Evolutionary conservation across 30 jellyfish, hydroid and myxozoan genomes (phyloP).

Genomic region (Turritopsis rubra): DNA sequence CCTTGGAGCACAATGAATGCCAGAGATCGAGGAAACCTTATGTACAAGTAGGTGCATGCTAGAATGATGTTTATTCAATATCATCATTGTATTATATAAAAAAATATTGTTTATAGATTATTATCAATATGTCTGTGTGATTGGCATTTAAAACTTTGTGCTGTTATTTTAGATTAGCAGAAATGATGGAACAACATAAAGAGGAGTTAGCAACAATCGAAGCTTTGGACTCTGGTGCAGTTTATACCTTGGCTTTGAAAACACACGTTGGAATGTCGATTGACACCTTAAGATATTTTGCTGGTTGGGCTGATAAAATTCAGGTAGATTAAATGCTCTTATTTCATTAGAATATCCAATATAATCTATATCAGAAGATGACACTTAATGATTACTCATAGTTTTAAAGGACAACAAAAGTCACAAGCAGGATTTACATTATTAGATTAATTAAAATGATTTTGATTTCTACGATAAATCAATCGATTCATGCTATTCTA

Average conservation of each 20-base stretch:
- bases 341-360: neutral
- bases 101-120: no score
- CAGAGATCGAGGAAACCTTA: slow-evolving; percentile 92
- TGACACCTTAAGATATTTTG: slow-evolving; percentile 85
- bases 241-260: slow-evolving; percentile 88
- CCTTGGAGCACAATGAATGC: slow-evolving; percentile 99
- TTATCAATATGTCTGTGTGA: no score
- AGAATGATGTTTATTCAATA: no score
- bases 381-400: no score
- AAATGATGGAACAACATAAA: slow-evolving; percentile 89
- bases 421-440: no score
- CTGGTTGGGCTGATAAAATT: slow-evolving; percentile 95
- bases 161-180: slow-evolving; percentile 71
- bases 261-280: slow-evolving; percentile 97
- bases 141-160: no score
- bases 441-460: no score
- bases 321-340: slow-evolving; percentile 34
- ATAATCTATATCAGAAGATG: no score
- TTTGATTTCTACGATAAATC: no score
- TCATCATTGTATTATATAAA: no score
- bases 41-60: slow-evolving; percentile 64
- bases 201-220: slow-evolving; percentile 95
- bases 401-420: no score
- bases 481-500: no score
- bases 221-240: slow-evolving; percentile 97